Evolutionary conservation across 2,113 vertebrate genomes (phyloP).

Genomic region (Perca fluviatilis): DNA sequence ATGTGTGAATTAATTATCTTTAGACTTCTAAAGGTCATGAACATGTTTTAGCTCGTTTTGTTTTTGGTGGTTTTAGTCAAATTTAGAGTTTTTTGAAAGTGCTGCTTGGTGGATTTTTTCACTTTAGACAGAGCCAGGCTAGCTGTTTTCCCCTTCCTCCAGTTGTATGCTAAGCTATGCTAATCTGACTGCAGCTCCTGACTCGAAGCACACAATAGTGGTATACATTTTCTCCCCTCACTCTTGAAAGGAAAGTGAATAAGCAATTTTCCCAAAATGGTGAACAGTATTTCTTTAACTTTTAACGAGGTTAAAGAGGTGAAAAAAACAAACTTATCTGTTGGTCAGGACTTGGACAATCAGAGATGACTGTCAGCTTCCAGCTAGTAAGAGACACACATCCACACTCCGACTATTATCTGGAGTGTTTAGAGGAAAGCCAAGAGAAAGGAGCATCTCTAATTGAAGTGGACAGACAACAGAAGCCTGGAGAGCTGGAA

Average conservation of each 20-base stretch:
- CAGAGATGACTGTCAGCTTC: neutral
- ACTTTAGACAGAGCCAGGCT: neutral
- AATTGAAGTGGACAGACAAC: conserved; percentile 38
- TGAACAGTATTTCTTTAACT: neutral
- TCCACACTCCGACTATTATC: neutral
- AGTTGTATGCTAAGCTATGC: neutral
- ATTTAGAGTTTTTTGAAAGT: neutral
- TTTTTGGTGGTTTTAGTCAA: no score
- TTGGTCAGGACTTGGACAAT: neutral
- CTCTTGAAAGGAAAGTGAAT: neutral
- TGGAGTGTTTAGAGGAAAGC: conserved; percentile 19
- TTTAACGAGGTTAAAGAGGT: neutral
- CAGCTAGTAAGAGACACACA: neutral
- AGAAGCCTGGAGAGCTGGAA: conserved; percentile 20
- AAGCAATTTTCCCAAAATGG: neutral
- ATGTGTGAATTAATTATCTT: neutral
- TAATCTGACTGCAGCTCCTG: neutral
- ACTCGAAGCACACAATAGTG: no score
- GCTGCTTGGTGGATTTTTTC: neutral
- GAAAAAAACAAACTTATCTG: neutral
- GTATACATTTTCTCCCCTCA: neutral
- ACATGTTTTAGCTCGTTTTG: no score
- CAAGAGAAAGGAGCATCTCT: conserved; percentile 9
- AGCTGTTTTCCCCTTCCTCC: neutral
- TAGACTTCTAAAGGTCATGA: neutral